These are phyloP conservation scores for Bombus terrestris DNA, from an alignment of 1,140 invertebrate genomes.

Conservation along the genomic window DNA sequence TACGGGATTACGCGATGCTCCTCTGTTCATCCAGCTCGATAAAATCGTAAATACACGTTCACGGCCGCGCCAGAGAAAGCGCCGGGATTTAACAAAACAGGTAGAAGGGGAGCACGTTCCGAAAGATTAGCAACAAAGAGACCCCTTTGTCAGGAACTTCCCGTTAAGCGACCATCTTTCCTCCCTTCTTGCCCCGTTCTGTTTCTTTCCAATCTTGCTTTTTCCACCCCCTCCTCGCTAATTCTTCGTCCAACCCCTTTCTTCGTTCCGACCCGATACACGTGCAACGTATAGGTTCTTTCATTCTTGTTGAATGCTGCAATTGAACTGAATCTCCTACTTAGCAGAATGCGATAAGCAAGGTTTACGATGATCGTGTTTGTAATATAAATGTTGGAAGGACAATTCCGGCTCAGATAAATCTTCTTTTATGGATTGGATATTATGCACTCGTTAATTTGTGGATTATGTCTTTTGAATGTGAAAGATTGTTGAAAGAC, in stretches of 20 bases:
- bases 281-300: not conserved
- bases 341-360: not conserved
- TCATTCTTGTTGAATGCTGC: not conserved
- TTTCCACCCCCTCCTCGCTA: not conserved
- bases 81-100: not conserved
- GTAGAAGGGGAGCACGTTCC: not conserved
- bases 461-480: too few relatives aligned
- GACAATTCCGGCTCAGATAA: not conserved
- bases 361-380: not conserved
- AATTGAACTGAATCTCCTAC: not conserved
- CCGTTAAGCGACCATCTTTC: conserved; percentile 3
- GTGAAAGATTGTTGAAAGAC: too few relatives aligned
- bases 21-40: conserved; percentile 3
- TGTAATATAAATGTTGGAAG: not conserved
- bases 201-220: not conserved
- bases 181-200: not conserved
- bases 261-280: not conserved
- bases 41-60: conserved; percentile 33
- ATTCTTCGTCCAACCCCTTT: not conserved
- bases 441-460: too few relatives aligned
- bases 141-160: conserved; percentile 26
- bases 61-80: not conserved
- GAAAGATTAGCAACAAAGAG: conserved; percentile 36
- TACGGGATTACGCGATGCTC: conserved; percentile 22
- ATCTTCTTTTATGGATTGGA: too few relatives aligned